These are phyloP conservation scores for Caenorhabditis sp. DNA, from an alignment of 2,888 invertebrate species.

Conservation along the genomic window DNA sequence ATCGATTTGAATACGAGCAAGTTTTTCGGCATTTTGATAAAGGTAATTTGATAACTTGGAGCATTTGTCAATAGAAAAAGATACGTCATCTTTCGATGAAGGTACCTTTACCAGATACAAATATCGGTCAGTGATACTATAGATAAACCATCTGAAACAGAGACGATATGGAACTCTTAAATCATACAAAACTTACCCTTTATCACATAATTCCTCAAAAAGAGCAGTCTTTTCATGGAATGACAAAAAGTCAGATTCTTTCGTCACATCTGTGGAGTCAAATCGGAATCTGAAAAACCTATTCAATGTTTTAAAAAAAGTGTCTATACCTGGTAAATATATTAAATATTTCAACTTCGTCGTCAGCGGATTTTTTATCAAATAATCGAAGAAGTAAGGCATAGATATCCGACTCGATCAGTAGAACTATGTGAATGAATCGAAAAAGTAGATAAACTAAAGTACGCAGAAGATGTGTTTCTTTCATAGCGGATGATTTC, in stretches of 20 bases:
- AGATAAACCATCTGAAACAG: conserved; percentile 64
- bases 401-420: conserved; percentile 55
- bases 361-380: conserved; percentile 15
- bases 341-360: conserved; percentile 54
- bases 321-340: conserved; percentile 57
- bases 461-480: conserved; percentile 20
- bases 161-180: neutral
- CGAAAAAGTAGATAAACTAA: conserved; percentile 41
- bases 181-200: conserved; percentile 24
- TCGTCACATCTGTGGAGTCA: conserved; percentile 36
- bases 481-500: conserved; percentile 24
- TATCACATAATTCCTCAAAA: conserved; percentile 51
- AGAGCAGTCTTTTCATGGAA: conserved; percentile 38
- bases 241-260: conserved; percentile 28
- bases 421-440: conserved; percentile 32
- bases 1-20: conserved; percentile 56
- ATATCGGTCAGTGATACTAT: conserved; percentile 55
- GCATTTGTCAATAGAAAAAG: conserved; percentile 38
- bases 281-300: conserved; percentile 30
- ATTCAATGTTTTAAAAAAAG: neutral
- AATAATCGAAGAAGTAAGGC: conserved; percentile 39
- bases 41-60: conserved; percentile 44
- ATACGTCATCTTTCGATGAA: conserved; percentile 25
- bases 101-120: conserved; percentile 52
- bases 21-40: conserved; percentile 52